Percentiles rank a stretch among this genome's conserved stretches.
phyloP scores from a whole-genome alignment of 2,797 vertebrate genomes.

The Gallinago solitaria region DNA sequence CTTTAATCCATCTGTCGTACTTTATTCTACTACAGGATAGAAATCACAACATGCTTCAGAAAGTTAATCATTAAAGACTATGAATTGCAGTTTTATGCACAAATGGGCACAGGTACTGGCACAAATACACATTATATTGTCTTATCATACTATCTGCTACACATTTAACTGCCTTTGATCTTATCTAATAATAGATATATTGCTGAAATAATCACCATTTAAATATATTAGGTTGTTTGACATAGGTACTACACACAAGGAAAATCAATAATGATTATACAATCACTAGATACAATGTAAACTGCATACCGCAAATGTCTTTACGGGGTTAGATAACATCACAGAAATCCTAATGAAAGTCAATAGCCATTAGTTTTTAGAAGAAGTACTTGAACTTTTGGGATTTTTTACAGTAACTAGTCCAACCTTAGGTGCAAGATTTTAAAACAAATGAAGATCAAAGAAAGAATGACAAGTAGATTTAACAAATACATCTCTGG shows the following conservation, averaged over 20 bases:
- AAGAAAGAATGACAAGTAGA: slow-evolving; percentile 71
- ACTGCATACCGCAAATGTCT: slow-evolving; percentile 76
- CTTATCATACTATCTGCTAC: slow-evolving; percentile 63
- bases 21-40: slow-evolving; percentile 55
- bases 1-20: slow-evolving; percentile 64
- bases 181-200: slow-evolving; percentile 78
- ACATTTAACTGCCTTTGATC: slow-evolving; percentile 79
- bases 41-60: slow-evolving; percentile 50
- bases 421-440: not conserved
- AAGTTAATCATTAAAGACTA: slow-evolving; percentile 77
- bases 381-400: slow-evolving; percentile 80
- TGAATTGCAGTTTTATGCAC: slow-evolving; percentile 38
- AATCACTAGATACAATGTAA: slow-evolving; percentile 81
- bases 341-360: slow-evolving; percentile 75
- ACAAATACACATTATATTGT: slow-evolving; percentile 41
- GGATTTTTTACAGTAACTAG: slow-evolving; percentile 40
- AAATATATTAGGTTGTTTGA: slow-evolving; percentile 85
- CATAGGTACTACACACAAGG: slow-evolving; percentile 77
- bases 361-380: slow-evolving; percentile 81
- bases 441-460: slow-evolving; percentile 75
- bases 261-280: slow-evolving; percentile 85
- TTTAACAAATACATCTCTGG: slow-evolving; percentile 37
- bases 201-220: slow-evolving; percentile 82
- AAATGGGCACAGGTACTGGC: slow-evolving; percentile 38
- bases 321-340: slow-evolving; percentile 80